A percentile compares a stretch with the other conserved stretches of the same genome.
These are phyloP conservation scores for Garrulus glandarius DNA, from an alignment of 2,797 vertebrate genomes.

Conservation along the genomic window DNA sequence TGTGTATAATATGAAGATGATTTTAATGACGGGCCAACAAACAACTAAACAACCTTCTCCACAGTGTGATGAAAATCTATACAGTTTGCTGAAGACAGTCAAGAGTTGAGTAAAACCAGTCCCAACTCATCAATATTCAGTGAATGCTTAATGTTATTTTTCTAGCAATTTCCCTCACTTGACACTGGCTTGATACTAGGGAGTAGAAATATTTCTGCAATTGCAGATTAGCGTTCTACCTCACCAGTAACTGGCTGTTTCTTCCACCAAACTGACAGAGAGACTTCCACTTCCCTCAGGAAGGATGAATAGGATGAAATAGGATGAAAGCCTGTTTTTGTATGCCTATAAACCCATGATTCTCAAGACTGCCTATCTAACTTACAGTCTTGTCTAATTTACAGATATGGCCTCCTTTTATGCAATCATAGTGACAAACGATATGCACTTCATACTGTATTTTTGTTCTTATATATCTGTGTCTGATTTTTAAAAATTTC, in stretches of 20 bases:
- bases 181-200: background rate
- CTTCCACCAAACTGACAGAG: background rate
- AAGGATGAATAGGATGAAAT: no score
- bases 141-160: background rate
- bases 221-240: background rate
- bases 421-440: background rate
- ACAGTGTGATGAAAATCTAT: background rate
- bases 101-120: background rate
- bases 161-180: background rate
- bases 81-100: background rate
- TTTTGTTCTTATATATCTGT: background rate
- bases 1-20: background rate
- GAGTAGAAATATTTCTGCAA: background rate
- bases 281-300: background rate
- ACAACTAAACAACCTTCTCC: background rate
- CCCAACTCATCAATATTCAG: background rate
- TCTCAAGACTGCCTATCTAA: background rate
- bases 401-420: background rate
- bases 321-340: background rate
- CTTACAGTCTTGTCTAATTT: background rate
- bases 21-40: background rate
- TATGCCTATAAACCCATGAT: background rate
- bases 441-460: background rate
- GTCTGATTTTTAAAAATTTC: background rate
- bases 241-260: background rate